Base-by-base conservation (phyloP, 1,140 invertebrate genomes). In the Trichoplusia ni region DNA sequence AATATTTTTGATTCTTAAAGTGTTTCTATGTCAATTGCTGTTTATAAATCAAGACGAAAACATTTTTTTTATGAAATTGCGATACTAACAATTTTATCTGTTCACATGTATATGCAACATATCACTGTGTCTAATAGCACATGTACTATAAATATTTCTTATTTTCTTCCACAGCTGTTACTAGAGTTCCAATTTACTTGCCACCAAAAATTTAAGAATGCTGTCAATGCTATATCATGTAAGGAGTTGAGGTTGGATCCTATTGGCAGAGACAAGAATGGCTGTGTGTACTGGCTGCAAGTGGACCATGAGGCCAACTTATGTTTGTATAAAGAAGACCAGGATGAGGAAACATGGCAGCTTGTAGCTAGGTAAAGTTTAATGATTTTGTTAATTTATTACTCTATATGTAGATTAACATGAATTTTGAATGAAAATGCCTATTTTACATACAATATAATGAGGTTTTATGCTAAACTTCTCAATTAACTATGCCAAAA, bases 301-400 rank as follows among this genome's bases (percentile, higher is more conserved):
- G 91, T 97, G 63, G 98, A 99, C 86, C 93, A 95, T 68, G 95
- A 96, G 54, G 94, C 94, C 72, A 98, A 99, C 91, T 92, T 99
- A 35, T 93, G 97, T 66, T 93, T 99, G 16, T 99, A 98, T 85
- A 95, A 95, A 77, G 98, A 99, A 91, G 97, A 99, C 82, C 93
- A 96, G 56, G 98, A 99, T 91, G 98, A 99, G 81, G 97, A 99
- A 82, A 97, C 96, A 11, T 99, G 98, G 98, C 94, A 96, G 81
- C 91, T 99, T 31, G 95, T 99, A 67, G 98, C 97, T 65, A 96
- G 94, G 94, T 97, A 92, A 27, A n/a, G n/a, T n/a, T n/a, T n/a
- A n/a, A 29, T 33, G 14, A 31, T 31, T 13, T 31, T 49, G 25
- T 23, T 23, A 13, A 44, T 23, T 49, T 31, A 7, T 7, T n/a